Percentiles rank a stretch among this genome's conserved stretches.
Evolutionary conservation across 2,888 invertebrate genomes (phyloP).

Genomic region (Amaurobius ferox): DNA sequence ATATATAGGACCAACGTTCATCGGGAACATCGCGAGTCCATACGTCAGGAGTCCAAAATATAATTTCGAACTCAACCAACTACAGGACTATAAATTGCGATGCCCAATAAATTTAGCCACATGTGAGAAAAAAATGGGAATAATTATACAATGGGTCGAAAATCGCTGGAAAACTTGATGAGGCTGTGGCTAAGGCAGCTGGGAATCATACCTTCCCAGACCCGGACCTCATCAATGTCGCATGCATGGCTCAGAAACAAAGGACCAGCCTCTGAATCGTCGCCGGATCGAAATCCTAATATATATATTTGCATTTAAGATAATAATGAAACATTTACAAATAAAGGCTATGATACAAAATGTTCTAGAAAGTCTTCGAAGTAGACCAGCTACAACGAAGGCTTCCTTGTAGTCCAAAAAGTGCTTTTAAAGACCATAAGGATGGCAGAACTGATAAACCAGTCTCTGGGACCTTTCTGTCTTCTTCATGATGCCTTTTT

Average conservation of each 20-base stretch:
- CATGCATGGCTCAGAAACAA: not conserved
- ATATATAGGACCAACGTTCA: conserved; percentile 83
- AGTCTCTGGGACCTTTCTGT: conserved; percentile 97
- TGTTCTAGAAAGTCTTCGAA: not conserved
- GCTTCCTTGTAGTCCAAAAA: not conserved
- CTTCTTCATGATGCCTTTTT: conserved; percentile 99
- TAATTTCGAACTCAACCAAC: conserved; percentile 47
- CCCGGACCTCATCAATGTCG: conserved; percentile 29
- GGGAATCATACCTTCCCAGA: conserved; percentile 74
- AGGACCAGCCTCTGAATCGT: conserved; percentile 30
- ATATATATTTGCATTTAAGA: conserved; percentile 10
- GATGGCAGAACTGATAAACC: conserved; percentile 99
- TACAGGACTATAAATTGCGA: conserved; percentile 36
- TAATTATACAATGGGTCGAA: conserved; percentile 13
- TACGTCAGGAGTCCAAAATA: conserved; percentile 43
- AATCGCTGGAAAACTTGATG: conserved; percentile 1
- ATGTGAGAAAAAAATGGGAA: conserved; percentile 17
- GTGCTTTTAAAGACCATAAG: conserved; percentile 87
- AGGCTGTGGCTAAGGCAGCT: conserved; percentile 51
- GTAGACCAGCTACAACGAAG: conserved; percentile 55
- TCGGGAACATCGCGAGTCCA: conserved; percentile 36
- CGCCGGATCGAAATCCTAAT: not conserved
- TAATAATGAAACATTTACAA: conserved; percentile 62
- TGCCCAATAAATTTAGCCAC: conserved; percentile 71
- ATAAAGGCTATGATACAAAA: conserved; percentile 55